phyloP scores from a whole-genome alignment of 2,113 vertebrate genomes.

The Oceanodroma tethys region DNA sequence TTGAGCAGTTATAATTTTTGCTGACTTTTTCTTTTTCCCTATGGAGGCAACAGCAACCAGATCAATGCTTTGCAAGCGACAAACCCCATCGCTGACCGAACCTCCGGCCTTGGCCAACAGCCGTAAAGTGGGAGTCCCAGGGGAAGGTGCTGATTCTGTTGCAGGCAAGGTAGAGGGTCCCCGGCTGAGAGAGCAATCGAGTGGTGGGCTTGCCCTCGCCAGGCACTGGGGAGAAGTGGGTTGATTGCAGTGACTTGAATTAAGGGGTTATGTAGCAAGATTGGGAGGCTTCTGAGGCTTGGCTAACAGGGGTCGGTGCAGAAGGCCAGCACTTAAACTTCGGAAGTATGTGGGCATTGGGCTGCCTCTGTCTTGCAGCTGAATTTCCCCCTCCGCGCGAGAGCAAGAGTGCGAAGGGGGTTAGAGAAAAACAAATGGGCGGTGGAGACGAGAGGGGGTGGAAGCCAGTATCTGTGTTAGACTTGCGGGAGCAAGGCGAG shows the following conservation, averaged over 20 bases:
- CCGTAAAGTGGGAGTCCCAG: background rate
- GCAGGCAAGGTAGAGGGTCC: background rate
- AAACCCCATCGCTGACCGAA: background rate
- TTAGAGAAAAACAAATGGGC: background rate
- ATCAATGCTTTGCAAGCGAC: background rate
- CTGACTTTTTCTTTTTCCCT: too few species aligned
- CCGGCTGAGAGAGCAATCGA: background rate
- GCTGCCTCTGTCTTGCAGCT: background rate
- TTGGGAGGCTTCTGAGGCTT: background rate
- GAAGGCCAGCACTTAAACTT: background rate
- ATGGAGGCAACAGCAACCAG: background rate
- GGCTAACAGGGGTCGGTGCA: background rate
- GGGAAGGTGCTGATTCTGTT: background rate
- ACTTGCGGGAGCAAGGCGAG: background rate
- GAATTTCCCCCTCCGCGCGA: background rate
- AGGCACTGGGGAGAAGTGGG: background rate
- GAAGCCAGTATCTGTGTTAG: background rate
- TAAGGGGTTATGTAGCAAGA: background rate
- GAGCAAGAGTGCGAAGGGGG: background rate
- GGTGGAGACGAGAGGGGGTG: background rate
- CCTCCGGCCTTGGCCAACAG: background rate
- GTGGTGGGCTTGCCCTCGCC: background rate
- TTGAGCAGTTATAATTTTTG: background rate
- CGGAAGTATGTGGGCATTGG: too few species aligned
- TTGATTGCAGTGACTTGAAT: background rate